Evolutionary conservation across 2,888 invertebrate species (phyloP).

Genomic region (Osedax fenrisi): DNA sequence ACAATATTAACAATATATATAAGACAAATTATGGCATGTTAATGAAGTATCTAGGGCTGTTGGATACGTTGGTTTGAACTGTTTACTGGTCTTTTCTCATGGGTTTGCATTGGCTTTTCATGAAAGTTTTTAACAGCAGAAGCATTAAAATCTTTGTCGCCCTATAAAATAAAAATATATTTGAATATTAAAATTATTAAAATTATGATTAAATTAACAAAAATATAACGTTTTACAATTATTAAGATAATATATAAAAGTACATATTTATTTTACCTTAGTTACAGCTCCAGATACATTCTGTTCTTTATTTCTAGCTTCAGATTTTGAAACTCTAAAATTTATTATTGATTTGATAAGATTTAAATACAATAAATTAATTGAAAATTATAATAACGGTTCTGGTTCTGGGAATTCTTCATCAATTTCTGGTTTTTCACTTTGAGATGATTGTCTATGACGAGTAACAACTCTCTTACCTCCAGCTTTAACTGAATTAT

Average conservation of each 20-base stretch:
- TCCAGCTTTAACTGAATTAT: not conserved
- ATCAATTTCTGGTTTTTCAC: not conserved
- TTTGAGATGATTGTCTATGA: not conserved
- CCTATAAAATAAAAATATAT: not conserved
- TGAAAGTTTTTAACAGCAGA: not conserved
- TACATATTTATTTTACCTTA: not conserved
- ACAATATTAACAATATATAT: too few relatives aligned
- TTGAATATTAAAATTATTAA: not conserved
- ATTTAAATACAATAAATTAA: not conserved
- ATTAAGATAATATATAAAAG: not conserved
- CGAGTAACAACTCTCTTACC: not conserved
- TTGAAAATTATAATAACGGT: not conserved
- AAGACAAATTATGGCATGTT: too few relatives aligned
- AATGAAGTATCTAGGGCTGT: not conserved
- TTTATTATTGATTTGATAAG: not conserved
- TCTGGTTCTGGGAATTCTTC: not conserved
- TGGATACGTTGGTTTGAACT: not conserved
- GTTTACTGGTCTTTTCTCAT: not conserved
- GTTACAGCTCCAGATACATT: not conserved
- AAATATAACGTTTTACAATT: not conserved
- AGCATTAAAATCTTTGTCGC: not conserved
- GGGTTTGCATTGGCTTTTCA: not conserved
- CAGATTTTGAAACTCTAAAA: not conserved
- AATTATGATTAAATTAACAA: not conserved
- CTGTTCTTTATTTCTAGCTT: not conserved